Evolutionary conservation across 23 tunicate genomes (phyloP).

Genomic region (Halocynthia roretzi): DNA sequence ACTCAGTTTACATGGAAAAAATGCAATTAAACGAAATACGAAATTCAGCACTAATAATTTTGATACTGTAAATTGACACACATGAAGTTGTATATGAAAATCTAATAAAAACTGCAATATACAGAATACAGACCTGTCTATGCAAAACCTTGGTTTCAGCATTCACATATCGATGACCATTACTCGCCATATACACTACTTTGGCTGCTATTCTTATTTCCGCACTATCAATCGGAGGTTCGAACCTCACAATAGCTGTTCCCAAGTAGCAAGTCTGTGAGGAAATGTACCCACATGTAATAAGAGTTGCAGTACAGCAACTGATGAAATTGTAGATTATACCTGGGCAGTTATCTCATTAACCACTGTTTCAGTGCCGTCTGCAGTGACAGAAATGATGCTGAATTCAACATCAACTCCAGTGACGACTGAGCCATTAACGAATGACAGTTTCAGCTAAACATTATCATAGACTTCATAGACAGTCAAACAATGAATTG

Average conservation of each 20-base stretch:
- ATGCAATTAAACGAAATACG: no score
- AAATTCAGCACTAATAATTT: no score
- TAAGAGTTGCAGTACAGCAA: not conserved
- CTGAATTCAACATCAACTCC: slow-evolving; percentile 6
- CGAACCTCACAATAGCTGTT: not conserved
- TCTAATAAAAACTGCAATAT: no score
- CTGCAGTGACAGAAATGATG: not conserved
- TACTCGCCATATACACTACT: not conserved
- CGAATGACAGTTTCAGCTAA: not conserved
- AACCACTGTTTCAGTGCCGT: not conserved
- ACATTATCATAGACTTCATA: not conserved
- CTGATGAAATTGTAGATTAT: not conserved
- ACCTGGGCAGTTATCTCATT: not conserved
- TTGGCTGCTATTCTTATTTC: not conserved
- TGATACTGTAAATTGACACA: no score
- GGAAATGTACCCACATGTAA: not conserved
- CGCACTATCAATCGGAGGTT: not conserved
- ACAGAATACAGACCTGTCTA: not conserved
- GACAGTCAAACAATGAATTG: not conserved
- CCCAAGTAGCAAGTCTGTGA: not conserved
- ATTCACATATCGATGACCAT: not conserved
- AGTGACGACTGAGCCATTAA: not conserved
- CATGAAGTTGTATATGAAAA: no score
- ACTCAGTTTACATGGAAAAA: no score
- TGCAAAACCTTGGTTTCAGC: not conserved